Evolutionary conservation across 1,140 invertebrate species (phyloP), one percentile per base, ranked within the genome.

Genomic region (Ditylenchus dipsaci): DNA sequence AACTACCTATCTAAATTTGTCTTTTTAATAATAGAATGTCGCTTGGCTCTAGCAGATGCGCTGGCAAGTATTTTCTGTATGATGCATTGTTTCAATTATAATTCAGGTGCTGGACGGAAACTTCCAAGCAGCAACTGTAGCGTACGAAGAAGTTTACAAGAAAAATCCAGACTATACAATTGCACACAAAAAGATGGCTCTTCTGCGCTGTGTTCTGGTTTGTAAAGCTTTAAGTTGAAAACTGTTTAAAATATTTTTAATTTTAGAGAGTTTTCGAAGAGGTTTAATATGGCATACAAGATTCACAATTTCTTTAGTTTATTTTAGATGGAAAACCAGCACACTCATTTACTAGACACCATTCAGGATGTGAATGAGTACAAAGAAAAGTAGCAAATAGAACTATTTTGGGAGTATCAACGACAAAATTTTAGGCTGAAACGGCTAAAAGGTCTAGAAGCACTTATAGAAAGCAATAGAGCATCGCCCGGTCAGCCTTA

Each of bases 261-360:
- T 64, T 62, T 61, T 13, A 53, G 17, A 68, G 38, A 45, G 49
- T 53, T 19, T 53, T 53, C 15, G 49, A 53, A 53, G 49, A 53
- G 49, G 49, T 53, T 53, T 21, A 26, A 7, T 53, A 19, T 53
- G 23, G n/a, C n/a, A 45, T 45, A 13, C 11, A 45, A n/a, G n/a
- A 53, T 3, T 7, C 3, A 53, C 45, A 62, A 30, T 53, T 30
- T 45, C 30, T 26, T 27, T 68, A 9, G 49, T 64, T 27, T 23
- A 49, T 27, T 68, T 42, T 62, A 68, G 57, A 56, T 65, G 60
- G 61, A 65, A 33, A 68, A 65, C 63, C 67, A 65, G 38, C 67
- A 68, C 38, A 65, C 15, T 27, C 45, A 68, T 27, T 15, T 65
- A 15, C 23, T 68, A 11, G 15, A 63, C 13, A 68, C 61, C 8